These are phyloP conservation scores for Regulus satrapa DNA, from an alignment of 2,113 vertebrate genomes.

Conservation along the genomic window DNA sequence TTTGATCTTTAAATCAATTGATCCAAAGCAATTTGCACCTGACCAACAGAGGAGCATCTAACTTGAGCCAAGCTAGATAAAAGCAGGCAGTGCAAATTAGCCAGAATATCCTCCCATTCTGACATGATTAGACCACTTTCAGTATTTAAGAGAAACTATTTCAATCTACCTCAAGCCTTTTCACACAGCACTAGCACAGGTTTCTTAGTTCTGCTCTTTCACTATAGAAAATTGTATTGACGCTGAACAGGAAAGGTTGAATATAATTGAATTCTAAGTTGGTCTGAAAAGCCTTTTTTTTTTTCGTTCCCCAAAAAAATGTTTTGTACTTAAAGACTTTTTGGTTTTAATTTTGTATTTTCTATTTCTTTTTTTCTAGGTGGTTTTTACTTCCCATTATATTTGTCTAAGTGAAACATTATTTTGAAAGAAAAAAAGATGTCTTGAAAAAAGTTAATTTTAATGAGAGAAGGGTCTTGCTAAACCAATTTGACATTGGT, in stretches of 20 bases:
- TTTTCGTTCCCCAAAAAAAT: background rate
- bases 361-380: background rate
- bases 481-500: background rate
- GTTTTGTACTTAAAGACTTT: background rate
- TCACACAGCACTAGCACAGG: background rate
- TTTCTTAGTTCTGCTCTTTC: background rate
- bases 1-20: slow-evolving; percentile 3
- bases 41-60: background rate
- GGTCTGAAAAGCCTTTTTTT: background rate
- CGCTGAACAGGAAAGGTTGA: background rate
- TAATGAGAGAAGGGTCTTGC: background rate
- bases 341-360: background rate
- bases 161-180: background rate
- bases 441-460: background rate
- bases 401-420: background rate
- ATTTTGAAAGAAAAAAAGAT: background rate
- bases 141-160: background rate
- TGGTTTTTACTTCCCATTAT: background rate
- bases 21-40: slow-evolving; percentile 14
- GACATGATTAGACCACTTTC: background rate
- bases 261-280: background rate
- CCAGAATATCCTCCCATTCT: background rate
- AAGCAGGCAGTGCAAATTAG: background rate
- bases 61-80: background rate
- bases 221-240: background rate